These are phyloP conservation scores for Heliconius hewitsoni DNA, from an alignment of 1,140 invertebrate genomes.

Conservation along the genomic window DNA sequence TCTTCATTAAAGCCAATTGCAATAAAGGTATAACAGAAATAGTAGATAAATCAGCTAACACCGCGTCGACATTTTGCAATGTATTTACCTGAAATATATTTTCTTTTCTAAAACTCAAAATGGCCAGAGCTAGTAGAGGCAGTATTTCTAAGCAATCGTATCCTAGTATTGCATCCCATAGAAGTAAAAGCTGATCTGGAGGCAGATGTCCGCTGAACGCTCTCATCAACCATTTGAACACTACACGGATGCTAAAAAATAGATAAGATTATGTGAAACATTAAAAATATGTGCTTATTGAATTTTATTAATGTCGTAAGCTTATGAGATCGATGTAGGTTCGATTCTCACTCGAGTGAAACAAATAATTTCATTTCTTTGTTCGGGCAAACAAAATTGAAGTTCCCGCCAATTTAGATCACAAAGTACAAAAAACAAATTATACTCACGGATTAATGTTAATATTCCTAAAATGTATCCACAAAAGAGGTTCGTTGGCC, in stretches of 20 bases:
- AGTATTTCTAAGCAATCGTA: constrained; percentile 96
- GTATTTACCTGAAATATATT: constrained; percentile 95
- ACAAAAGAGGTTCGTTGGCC: constrained; percentile 93
- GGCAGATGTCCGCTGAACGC: constrained; percentile 96
- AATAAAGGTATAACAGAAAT: constrained; percentile 91
- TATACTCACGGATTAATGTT: constrained; percentile 94
- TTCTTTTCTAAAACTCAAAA: constrained; percentile 95
- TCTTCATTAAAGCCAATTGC: constrained; percentile 77
- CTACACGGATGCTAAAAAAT: constrained; percentile 86
- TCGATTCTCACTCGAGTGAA: too few species aligned
- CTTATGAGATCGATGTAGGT: too few species aligned
- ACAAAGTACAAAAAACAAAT: neutral
- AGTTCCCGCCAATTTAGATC: neutral
- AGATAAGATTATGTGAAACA: constrained; percentile 13
- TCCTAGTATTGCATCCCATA: constrained; percentile 96
- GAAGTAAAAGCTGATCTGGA: constrained; percentile 93
- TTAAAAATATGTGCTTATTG: neutral
- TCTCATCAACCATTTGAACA: constrained; percentile 97
- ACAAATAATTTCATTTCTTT: too few species aligned
- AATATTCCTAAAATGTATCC: constrained; percentile 93
- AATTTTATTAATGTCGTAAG: too few species aligned
- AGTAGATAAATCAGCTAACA: constrained; percentile 94
- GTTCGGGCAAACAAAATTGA: too few species aligned
- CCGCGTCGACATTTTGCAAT: constrained; percentile 92
- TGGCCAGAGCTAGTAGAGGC: constrained; percentile 91